These are phyloP conservation scores for Ditylenchus weischeri DNA, from an alignment of 2,888 invertebrate species.

Conservation along the genomic window DNA sequence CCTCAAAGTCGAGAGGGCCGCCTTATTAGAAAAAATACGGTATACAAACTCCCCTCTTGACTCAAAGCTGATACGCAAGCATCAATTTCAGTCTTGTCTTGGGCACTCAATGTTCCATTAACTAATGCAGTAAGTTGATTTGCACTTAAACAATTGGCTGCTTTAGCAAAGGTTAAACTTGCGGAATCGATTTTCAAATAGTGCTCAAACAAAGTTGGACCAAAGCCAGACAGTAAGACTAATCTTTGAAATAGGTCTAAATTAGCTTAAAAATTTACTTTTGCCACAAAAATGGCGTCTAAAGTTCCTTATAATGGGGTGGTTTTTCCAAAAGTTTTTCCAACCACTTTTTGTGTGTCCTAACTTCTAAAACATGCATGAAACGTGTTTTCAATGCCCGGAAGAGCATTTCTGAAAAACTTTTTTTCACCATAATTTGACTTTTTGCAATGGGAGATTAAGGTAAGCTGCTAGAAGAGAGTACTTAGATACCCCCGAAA, in stretches of 20 bases:
- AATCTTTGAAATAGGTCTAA: slow-evolving; percentile 19
- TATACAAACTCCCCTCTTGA: slow-evolving; percentile 5
- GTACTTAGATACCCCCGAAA: too few species aligned
- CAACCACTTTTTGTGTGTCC: too few species aligned
- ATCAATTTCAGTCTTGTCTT: slow-evolving; percentile 3
- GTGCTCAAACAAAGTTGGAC: slow-evolving; percentile 10
- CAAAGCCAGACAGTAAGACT: slow-evolving; percentile 19
- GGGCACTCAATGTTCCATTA: background rate
- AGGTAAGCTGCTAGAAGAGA: too few species aligned
- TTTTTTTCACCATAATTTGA: too few species aligned
- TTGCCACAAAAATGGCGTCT: background rate
- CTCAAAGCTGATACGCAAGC: slow-evolving; percentile 9
- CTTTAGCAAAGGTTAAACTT: slow-evolving; percentile 1
- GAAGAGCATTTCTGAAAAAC: too few species aligned
- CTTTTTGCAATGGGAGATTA: too few species aligned
- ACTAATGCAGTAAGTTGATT: slow-evolving; percentile 9
- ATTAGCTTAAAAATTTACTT: background rate
- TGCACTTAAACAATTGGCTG: slow-evolving; percentile 17
- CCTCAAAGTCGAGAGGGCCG: too few species aligned
- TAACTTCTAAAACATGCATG: too few species aligned
- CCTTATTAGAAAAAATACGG: too few species aligned
- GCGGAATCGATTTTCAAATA: background rate
- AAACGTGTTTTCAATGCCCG: too few species aligned
- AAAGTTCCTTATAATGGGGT: too few species aligned
- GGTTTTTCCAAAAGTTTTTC: too few species aligned